phyloP scores from a whole-genome alignment of 2,797 vertebrate genomes.

The Channa striata region DNA sequence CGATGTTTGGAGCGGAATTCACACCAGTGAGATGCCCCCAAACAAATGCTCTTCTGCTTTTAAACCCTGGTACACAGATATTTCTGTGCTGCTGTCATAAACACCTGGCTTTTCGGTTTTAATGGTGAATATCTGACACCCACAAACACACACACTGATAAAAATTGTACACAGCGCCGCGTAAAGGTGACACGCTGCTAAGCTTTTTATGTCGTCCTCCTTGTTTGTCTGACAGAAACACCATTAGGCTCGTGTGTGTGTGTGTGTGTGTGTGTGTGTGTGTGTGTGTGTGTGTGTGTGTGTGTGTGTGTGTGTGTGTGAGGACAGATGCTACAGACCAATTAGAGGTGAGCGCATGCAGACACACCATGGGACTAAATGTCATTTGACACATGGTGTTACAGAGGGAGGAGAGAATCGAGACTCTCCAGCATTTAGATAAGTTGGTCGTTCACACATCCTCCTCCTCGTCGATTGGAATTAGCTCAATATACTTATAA shows the following conservation, averaged over 20 bases:
- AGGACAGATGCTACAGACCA: conserved; percentile 25
- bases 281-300: neutral
- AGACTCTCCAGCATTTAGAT: too few species aligned
- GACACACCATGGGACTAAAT: neutral
- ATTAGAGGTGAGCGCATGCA: conserved; percentile 16
- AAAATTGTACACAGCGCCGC: too few species aligned
- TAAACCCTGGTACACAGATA: neutral
- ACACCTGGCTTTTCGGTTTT: conserved; percentile 16
- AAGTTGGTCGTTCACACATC: too few species aligned
- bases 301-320: neutral
- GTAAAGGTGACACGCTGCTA: too few species aligned
- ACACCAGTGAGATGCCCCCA: neutral
- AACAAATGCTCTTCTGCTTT: neutral
- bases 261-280: neutral
- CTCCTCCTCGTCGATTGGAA: neutral
- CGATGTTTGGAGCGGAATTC: conserved; percentile 6
- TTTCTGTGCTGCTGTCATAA: conserved; percentile 20
- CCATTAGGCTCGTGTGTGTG: neutral
- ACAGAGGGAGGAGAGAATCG: too few species aligned
- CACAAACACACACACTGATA: neutral
- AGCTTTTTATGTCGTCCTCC: too few species aligned
- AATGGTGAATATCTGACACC: neutral
- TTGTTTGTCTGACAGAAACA: conserved; percentile 1
- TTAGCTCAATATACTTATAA: too few species aligned
- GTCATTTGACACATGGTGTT: neutral